These are phyloP conservation scores for Euwallacea similis DNA, from an alignment of 1,140 invertebrate species.

Conservation along the genomic window DNA sequence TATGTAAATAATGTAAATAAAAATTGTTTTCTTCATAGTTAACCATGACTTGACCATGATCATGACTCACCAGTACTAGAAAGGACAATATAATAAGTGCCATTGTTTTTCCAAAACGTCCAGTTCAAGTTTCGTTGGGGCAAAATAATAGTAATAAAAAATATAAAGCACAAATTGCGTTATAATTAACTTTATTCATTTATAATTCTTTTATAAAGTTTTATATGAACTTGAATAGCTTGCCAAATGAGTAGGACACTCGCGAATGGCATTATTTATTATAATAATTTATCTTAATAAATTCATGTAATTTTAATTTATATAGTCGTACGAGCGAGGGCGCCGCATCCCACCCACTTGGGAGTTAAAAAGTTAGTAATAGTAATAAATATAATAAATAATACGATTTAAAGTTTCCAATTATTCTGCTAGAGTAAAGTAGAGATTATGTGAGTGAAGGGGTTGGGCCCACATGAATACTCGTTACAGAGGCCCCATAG, in stretches of 20 bases:
- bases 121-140: too few species aligned
- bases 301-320: conserved; percentile 45
- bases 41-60: too few species aligned
- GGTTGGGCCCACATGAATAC: background rate
- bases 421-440: conserved; percentile 8
- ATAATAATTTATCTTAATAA: conserved; percentile 38
- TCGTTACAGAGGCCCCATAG: too few species aligned
- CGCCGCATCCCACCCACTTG: conserved; percentile 48
- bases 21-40: too few species aligned
- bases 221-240: conserved; percentile 54
- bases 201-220: conserved; percentile 56
- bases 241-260: conserved; percentile 52
- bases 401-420: conserved; percentile 42
- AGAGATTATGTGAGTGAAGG: conserved; percentile 5
- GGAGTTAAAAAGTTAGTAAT: conserved; percentile 47
- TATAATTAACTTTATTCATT: conserved; percentile 56
- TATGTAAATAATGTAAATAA: too few species aligned
- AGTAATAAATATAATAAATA: conserved; percentile 46
- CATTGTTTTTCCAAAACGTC: too few species aligned
- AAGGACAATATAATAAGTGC: too few species aligned
- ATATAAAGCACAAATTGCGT: conserved; percentile 46
- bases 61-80: too few species aligned
- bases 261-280: conserved; percentile 23
- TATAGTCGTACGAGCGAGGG: conserved; percentile 38
- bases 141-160: too few species aligned